Conservation (phyloP, 2,797 vertebrate species). For the Labroides dimidiatus region DNA sequence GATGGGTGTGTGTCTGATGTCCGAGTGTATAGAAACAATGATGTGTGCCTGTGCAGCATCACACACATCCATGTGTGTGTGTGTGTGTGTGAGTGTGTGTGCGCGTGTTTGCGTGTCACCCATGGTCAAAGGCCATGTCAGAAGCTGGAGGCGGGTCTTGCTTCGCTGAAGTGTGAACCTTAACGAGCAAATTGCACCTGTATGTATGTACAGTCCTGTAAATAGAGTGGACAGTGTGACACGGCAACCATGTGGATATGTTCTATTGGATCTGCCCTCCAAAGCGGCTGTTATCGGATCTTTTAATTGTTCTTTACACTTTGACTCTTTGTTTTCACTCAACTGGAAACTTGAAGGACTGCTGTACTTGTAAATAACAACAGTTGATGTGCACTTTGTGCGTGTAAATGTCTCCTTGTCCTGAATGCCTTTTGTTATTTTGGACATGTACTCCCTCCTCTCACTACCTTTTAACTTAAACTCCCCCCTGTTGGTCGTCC, state of each 20-base stretch:
- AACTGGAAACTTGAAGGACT: slow-evolving; percentile 99
- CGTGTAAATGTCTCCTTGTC: slow-evolving; percentile 93
- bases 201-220: slow-evolving; percentile 76
- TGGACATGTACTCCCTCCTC: slow-evolving; percentile 64
- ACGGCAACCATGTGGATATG: slow-evolving; percentile 79
- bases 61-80: slow-evolving; percentile 30
- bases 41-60: slow-evolving; percentile 55
- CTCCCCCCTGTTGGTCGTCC: slow-evolving; percentile 70
- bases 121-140: slow-evolving; percentile 57
- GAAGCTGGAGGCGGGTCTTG: slow-evolving; percentile 48
- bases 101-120: slow-evolving; percentile 38
- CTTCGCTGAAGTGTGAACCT: slow-evolving; percentile 69
- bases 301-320: slow-evolving; percentile 71
- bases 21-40: slow-evolving; percentile 48
- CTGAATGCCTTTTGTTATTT: slow-evolving; percentile 83
- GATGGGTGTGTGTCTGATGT: slow-evolving; percentile 31
- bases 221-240: slow-evolving; percentile 69
- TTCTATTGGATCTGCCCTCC: slow-evolving; percentile 72
- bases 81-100: slow-evolving; percentile 32
- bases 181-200: slow-evolving; percentile 72
- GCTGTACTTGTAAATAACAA: slow-evolving; percentile 98
- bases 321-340: slow-evolving; percentile 82
- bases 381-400: slow-evolving; percentile 92
- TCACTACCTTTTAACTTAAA: slow-evolving; percentile 70
- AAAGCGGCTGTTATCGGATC: slow-evolving; percentile 77